Conservation (phyloP, 2,888 invertebrate genomes). For the Standfussiana lucernea region DNA sequence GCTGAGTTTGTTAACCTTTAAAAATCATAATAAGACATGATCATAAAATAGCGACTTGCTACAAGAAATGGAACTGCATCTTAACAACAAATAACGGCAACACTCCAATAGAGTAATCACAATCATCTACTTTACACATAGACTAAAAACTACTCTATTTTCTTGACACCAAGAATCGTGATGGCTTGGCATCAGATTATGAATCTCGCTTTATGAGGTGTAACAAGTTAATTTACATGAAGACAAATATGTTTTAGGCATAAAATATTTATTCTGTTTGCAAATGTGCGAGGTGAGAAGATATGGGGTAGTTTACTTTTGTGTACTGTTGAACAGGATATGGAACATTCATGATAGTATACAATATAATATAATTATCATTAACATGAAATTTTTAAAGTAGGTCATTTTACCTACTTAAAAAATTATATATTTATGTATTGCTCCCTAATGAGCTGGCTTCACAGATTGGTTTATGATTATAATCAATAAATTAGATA, state of each 20-base stretch:
- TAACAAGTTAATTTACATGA: conserved; percentile 13
- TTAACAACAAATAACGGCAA: conserved; percentile 14
- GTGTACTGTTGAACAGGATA: not conserved
- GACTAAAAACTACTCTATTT: conserved; percentile 15
- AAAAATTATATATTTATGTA: not conserved
- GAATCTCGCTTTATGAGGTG: conserved; percentile 5
- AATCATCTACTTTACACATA: conserved; percentile 3
- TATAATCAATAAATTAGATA: not conserved
- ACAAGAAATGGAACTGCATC: conserved; percentile 30
- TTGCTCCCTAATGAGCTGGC: not conserved
- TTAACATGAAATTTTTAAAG: not conserved
- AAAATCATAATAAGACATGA: not conserved
- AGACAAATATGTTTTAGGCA: not conserved
- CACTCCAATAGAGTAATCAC: conserved; percentile 18
- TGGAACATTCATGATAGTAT: not conserved
- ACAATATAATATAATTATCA: not conserved
- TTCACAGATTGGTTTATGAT: not conserved
- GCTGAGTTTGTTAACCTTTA: not conserved
- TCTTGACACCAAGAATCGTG: not conserved
- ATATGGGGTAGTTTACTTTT: not conserved
- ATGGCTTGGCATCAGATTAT: not conserved
- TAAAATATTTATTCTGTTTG: conserved; percentile 1
- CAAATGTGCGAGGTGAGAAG: not conserved
- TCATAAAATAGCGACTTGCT: conserved; percentile 5
- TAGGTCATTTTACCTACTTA: not conserved